Percentiles rank a stretch among this genome's conserved stretches.
phyloP scores from a whole-genome alignment of 2,888 invertebrate species.

The Pollenia griseotomentosa region DNA sequence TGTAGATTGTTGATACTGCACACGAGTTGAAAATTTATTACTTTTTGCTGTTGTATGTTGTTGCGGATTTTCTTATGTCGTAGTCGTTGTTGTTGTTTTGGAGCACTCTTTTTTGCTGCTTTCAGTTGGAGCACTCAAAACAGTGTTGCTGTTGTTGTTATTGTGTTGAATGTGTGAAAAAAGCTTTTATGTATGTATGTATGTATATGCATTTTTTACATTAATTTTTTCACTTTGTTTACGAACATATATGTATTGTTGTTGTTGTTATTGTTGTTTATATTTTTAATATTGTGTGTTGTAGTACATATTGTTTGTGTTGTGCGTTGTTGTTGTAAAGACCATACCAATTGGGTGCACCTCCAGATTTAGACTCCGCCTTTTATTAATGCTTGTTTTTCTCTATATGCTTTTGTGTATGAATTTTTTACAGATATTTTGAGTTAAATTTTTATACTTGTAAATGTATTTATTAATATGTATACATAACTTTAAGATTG shows the following conservation, averaged over 20 bases:
- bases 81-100: slow-evolving; percentile 25
- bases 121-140: slow-evolving; percentile 57
- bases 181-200: slow-evolving; percentile 50
- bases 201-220: slow-evolving; percentile 67
- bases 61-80: slow-evolving; percentile 28
- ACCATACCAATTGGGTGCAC: slow-evolving; percentile 74
- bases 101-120: slow-evolving; percentile 48
- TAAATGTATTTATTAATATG: no score
- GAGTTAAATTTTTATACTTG: background rate
- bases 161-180: slow-evolving; percentile 32
- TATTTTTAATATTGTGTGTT: slow-evolving; percentile 55
- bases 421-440: background rate
- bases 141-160: slow-evolving; percentile 54
- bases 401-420: slow-evolving; percentile 24
- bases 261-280: slow-evolving; percentile 60
- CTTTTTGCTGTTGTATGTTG: slow-evolving; percentile 46
- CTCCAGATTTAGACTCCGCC: slow-evolving; percentile 82
- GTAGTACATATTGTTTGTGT: slow-evolving; percentile 66
- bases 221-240: slow-evolving; percentile 13
- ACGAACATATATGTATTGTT: slow-evolving; percentile 12
- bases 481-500: no score
- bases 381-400: slow-evolving; percentile 76
- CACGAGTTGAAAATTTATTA: slow-evolving; percentile 79
- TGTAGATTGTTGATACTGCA: slow-evolving; percentile 75
- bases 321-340: slow-evolving; percentile 73